Conservation (phyloP, 1,140 invertebrate species). For the Monomorium pharaonis region DNA sequence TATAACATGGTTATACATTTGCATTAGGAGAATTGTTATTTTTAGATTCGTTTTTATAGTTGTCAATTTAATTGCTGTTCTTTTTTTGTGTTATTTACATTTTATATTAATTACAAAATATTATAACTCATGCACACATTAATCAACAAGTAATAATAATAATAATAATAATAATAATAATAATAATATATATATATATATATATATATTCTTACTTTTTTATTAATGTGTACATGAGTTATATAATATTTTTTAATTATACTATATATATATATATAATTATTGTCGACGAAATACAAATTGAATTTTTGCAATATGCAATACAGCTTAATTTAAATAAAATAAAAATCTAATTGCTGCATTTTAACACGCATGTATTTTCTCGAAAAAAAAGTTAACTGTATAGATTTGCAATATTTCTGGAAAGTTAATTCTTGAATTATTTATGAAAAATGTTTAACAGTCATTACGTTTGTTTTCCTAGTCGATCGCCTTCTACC, state of each 20-base stretch:
- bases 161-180: too few species aligned
- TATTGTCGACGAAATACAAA: background rate
- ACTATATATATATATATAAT: too few species aligned
- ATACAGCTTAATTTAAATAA: background rate
- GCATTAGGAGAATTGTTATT: slow-evolving; percentile 3
- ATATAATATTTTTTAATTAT: too few species aligned
- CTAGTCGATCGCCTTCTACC: background rate
- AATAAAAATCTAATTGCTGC: background rate
- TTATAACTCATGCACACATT: background rate
- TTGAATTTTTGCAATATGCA: background rate
- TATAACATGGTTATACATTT: background rate
- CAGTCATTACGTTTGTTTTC: slow-evolving; percentile 37
- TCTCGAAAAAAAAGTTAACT: background rate
- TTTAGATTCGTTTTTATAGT: background rate
- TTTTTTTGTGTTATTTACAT: background rate
- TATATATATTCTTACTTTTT: too few species aligned
- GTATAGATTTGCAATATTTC: background rate
- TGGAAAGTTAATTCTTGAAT: background rate
- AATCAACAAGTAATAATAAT: background rate
- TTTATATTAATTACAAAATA: background rate
- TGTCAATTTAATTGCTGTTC: background rate
- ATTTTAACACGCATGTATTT: background rate
- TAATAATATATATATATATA: too few species aligned
- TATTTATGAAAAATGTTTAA: background rate
- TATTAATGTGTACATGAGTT: too few species aligned